A percentile compares a stretch with the other conserved stretches of the same genome.
These are phyloP conservation scores for Idaea biselata DNA, from an alignment of 2,888 invertebrate species.

Conservation along the genomic window DNA sequence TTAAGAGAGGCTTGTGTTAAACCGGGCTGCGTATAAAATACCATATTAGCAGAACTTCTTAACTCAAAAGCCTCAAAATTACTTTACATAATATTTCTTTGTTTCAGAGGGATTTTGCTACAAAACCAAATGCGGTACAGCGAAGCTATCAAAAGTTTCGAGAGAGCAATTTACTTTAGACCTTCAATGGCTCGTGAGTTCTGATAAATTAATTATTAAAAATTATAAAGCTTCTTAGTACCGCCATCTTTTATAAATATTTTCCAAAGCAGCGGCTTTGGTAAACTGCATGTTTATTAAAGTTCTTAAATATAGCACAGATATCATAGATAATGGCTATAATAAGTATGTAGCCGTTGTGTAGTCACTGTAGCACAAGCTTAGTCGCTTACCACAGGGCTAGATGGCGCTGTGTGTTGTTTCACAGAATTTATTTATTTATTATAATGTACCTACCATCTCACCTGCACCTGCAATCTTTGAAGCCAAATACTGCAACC, in stretches of 20 bases:
- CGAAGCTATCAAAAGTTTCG: constrained; percentile 94
- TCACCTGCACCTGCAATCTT: no score
- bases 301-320: not conserved
- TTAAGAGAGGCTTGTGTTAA: constrained; percentile 11
- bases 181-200: constrained; percentile 96
- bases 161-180: constrained; percentile 94
- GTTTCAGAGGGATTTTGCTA: constrained; percentile 93
- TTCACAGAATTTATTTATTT: no score
- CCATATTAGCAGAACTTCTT: constrained; percentile 22
- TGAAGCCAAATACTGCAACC: no score
- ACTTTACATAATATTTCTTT: constrained; percentile 47
- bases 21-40: constrained; percentile 21
- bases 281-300: constrained; percentile 15
- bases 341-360: no score
- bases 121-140: constrained; percentile 93
- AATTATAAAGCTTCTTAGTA: constrained; percentile 34
- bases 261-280: not conserved
- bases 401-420: no score
- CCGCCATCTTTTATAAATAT: constrained; percentile 36
- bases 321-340: no score
- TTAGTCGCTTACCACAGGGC: no score
- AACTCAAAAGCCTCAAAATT: constrained; percentile 27
- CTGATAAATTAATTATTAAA: constrained; percentile 43
- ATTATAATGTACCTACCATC: no score
- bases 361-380: no score